These are phyloP conservation scores for Muricea muricata DNA, from an alignment of 92 coral and sea anemone species.

Conservation along the genomic window DNA sequence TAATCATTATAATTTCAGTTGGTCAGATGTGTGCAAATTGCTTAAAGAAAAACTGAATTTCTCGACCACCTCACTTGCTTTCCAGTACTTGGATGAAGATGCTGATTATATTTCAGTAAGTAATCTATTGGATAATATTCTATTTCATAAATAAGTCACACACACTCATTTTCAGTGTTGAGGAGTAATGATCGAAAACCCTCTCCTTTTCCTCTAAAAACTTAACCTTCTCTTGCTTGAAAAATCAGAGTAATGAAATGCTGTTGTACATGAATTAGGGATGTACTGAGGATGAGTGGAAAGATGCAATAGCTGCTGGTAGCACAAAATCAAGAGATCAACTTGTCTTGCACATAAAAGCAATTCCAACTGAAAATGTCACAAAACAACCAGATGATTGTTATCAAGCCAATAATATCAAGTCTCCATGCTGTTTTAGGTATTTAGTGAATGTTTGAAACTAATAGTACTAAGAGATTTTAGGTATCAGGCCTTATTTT, in stretches of 20 bases:
- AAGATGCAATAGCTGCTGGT: slow-evolving; percentile 63
- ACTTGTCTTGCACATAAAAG: slow-evolving; percentile 31
- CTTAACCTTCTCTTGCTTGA: too few species aligned
- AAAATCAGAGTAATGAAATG: too few species aligned
- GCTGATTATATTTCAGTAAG: slow-evolving; percentile 76
- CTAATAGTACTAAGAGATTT: slow-evolving; percentile 19
- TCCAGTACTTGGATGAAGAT: slow-evolving; percentile 76
- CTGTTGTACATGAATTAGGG: slow-evolving; percentile 50
- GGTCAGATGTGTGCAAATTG: slow-evolving; percentile 54
- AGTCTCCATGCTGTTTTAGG: slow-evolving; percentile 30
- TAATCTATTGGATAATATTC: not conserved
- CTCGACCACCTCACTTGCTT: slow-evolving; percentile 53
- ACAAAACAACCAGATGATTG: not conserved
- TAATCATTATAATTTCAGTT: too few species aligned
- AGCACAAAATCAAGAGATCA: slow-evolving; percentile 48
- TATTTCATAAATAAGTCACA: too few species aligned
- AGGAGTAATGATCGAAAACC: too few species aligned
- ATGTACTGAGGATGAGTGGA: slow-evolving; percentile 76
- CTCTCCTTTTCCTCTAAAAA: too few species aligned
- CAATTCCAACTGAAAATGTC: slow-evolving; percentile 21
- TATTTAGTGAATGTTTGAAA: not conserved
- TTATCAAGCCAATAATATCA: not conserved
- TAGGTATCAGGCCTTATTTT: not conserved
- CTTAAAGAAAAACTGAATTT: slow-evolving; percentile 52
- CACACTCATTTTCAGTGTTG: too few species aligned